These are phyloP conservation scores for Keiferia lycopersicella DNA, from an alignment of 2,888 invertebrate genomes.

Conservation along the genomic window DNA sequence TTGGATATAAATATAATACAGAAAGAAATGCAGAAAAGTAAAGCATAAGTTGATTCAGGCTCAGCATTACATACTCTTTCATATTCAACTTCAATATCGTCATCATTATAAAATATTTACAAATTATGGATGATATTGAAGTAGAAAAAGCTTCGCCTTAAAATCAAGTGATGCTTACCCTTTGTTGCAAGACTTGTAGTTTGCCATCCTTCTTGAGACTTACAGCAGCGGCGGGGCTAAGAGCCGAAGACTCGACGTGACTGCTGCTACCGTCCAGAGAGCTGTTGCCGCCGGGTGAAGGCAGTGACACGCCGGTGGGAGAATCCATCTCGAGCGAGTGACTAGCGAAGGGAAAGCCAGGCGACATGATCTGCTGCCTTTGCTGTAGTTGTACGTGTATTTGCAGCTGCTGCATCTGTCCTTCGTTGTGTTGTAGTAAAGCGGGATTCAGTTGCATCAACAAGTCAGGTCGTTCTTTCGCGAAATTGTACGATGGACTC, in stretches of 20 bases:
- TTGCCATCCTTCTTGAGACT: conserved; percentile 85
- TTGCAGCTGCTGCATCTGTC: conserved; percentile 84
- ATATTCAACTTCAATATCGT: conserved; percentile 61
- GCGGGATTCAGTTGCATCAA: conserved; percentile 81
- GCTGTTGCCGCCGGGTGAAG: conserved; percentile 89
- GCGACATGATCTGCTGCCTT: conserved; percentile 82
- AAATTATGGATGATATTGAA: conserved; percentile 54
- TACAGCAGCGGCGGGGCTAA: conserved; percentile 85
- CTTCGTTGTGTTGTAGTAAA: conserved; percentile 78
- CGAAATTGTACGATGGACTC: conserved; percentile 81
- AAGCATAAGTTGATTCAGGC: conserved; percentile 81
- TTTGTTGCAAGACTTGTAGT: conserved; percentile 88
- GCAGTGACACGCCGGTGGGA: conserved; percentile 88
- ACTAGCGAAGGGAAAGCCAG: conserved; percentile 83
- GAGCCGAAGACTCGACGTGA: conserved; percentile 81
- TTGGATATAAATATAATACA: not conserved
- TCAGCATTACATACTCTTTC: conserved; percentile 67
- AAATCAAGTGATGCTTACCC: conserved; percentile 89
- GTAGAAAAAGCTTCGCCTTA: conserved; percentile 79
- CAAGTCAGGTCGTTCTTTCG: conserved; percentile 83
- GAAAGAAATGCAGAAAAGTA: conserved; percentile 59
- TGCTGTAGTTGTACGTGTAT: conserved; percentile 87
- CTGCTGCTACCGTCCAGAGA: conserved; percentile 84
- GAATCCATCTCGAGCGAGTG: conserved; percentile 88
- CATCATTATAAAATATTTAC: conserved; percentile 43